Base-by-base conservation (phyloP, 2,888 invertebrate species). In the Harpalus rufipes region DNA sequence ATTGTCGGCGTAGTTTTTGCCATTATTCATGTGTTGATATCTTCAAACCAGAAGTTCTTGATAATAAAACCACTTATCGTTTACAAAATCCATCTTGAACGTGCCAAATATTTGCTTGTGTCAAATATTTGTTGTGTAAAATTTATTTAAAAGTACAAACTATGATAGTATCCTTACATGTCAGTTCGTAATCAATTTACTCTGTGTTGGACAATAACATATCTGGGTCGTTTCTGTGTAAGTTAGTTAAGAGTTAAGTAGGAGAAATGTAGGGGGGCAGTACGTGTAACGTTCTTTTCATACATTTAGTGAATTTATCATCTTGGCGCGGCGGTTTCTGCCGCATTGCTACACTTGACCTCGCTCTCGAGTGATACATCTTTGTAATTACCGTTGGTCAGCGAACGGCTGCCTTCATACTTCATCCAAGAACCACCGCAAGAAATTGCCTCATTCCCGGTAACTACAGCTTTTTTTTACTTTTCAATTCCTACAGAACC, bases 241-340 rank as follows among this genome's bases (percentile, higher is more conserved):
- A 82, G 82, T 82, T 82, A 82, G 82, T 82, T 82, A 82, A 72
- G 72, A 82, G 58, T 82, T 82, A 82, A 82, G 72, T 82, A 68
- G 72, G 58, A 32, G 58, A 56, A 58, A 72, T 82, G 82, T 72
- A 14, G 82, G 21, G 14, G 58, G 58, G 72, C 58, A 81, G 65
- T 68, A 25, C 65, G 65, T 65, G 65, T 41, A 81, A 51, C 82
- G 82, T 82, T 82, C 65, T 65, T 82, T 82, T 82, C 72, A 82
- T 82, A 82, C 82, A 82, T 82, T 82, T 82, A 44, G 58, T 72
- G 72, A 72, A 82, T 82, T 82, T 82, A 82, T 82, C 82, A 82
- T 82, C 72, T 56, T 56, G 18, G 74, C 44, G 16, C 51, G 25
- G 68, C 68, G 68, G 68, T 39, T 39, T n/a, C 72, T 72, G 44